phyloP scores from a whole-genome alignment of 2,888 invertebrate genomes.

The Drosophila sordidapex region DNA sequence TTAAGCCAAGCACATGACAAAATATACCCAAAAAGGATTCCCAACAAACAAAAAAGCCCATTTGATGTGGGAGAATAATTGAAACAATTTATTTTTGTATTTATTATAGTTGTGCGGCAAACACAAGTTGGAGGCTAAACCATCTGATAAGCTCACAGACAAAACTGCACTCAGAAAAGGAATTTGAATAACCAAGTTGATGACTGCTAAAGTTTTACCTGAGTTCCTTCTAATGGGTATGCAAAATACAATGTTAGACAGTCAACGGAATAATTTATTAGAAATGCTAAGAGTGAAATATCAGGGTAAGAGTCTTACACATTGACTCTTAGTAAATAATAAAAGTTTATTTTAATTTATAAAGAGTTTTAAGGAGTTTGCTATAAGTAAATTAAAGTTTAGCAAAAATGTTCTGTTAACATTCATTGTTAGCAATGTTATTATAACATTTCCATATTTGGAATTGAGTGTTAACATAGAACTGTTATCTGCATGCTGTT shows the following conservation, averaged over 20 bases:
- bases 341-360: neutral
- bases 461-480: neutral
- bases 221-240: slow-evolving; percentile 56
- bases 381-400: neutral
- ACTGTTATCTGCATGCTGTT: neutral
- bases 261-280: slow-evolving; percentile 58
- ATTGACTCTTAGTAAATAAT: neutral
- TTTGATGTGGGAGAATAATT: slow-evolving; percentile 34
- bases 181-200: neutral
- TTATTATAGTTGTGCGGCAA: slow-evolving; percentile 22
- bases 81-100: slow-evolving; percentile 37
- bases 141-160: slow-evolving; percentile 27
- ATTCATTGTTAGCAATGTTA: neutral
- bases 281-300: slow-evolving; percentile 11
- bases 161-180: slow-evolving; percentile 25
- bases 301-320: no score
- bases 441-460: neutral
- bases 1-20: slow-evolving; percentile 32
- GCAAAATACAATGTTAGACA: slow-evolving; percentile 52
- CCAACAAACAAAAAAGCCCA: slow-evolving; percentile 5
- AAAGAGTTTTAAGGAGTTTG: neutral
- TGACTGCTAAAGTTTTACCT: slow-evolving; percentile 23
- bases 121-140: neutral
- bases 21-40: slow-evolving; percentile 5
- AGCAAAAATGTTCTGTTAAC: neutral